Conservation (phyloP, 2,113 vertebrate species). For the Dermatemys mawii region DNA sequence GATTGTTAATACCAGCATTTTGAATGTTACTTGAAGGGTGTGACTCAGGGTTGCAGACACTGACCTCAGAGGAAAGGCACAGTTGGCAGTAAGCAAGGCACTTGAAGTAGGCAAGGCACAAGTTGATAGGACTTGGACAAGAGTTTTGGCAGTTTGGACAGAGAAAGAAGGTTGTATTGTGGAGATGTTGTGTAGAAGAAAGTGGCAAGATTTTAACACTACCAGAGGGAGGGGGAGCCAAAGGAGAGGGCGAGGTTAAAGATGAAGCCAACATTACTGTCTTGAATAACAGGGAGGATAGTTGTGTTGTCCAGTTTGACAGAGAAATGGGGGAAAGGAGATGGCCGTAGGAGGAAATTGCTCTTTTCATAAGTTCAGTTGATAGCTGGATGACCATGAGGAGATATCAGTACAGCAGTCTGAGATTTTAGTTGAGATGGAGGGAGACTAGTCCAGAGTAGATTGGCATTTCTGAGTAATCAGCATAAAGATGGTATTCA, state of each 20-base stretch:
- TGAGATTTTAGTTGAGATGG: neutral
- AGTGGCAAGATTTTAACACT: neutral
- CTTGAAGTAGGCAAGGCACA: neutral
- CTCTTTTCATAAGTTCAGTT: neutral
- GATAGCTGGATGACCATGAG: neutral
- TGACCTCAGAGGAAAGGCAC: neutral
- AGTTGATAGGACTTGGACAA: neutral
- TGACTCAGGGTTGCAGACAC: too few relatives aligned
- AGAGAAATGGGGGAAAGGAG: neutral
- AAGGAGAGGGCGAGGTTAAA: neutral
- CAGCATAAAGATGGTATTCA: neutral
- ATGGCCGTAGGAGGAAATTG: neutral
- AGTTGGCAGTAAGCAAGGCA: neutral
- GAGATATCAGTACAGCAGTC: neutral
- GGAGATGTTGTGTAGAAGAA: fast-evolving
- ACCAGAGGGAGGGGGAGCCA: neutral
- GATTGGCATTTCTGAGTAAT: neutral
- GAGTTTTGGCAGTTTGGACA: neutral
- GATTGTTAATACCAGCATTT: too few relatives aligned
- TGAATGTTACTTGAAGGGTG: too few relatives aligned
- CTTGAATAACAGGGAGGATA: neutral
- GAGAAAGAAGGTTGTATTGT: neutral
- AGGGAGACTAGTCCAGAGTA: neutral
- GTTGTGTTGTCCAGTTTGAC: fast-evolving
- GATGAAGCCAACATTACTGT: neutral